Base-by-base conservation (phyloP, 2,113 vertebrate species). In the Triplophysa rosa region DNA sequence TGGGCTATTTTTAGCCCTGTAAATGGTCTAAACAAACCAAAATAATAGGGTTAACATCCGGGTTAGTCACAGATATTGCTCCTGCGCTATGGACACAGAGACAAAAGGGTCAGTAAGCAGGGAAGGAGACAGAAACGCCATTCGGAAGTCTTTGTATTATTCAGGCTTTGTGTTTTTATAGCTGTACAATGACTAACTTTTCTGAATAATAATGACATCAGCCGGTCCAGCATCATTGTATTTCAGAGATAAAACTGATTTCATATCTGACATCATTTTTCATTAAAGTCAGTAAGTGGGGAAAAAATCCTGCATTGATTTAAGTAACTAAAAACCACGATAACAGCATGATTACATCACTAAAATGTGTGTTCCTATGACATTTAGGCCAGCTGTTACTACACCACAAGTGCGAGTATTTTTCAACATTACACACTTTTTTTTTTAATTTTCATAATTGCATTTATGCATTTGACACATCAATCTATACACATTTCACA, bases 21-120 rank as follows among this genome's bases (percentile, higher is more conserved):
- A 82, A 85, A 80, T 73, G 80, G 80, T 24, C 71, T 77, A 72
- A 82, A 82, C 80, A 72, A 82, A 80, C 77, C 72, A 73, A 82
- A 85, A 82, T 80, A 77, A 85, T 77, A 68, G 78, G 47, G 67
- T 73, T 47, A 62, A 63, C 73, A 23, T 82, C 83, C 62, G 62
- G 77, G 67, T 80, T 80, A 79, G 76, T 77, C 63, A 73, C 66
- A 33, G 42, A 19, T 72, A 67, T 69, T 29, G 16, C 77, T 42
- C 4, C n/a, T 24, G 33, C 26, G 42, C 21, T 62, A 67, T 49
- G 23, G 67, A 70, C 63, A 54, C 21, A 67, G 58, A 71, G 61
- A 81, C 80, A 82, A 82, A 80, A 47, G 71, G 71, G 58, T 52
- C 54, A 14, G 75, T 47, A 37, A 68, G 42, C n/a, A 70, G 47